Conservation (phyloP, 2,888 invertebrate genomes). For the Meghimatium bilineatum region DNA sequence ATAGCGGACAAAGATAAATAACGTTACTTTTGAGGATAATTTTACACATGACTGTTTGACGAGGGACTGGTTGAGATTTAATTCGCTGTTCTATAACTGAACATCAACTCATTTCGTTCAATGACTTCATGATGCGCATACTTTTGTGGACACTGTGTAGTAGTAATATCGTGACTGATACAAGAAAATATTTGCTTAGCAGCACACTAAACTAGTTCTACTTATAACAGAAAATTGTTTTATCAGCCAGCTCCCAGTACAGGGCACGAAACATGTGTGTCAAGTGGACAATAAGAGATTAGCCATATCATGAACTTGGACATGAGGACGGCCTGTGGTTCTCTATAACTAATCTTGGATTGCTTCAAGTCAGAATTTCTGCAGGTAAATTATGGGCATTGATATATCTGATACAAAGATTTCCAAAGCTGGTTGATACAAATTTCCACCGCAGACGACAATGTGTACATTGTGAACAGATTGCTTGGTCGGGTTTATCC, state of each 20-base stretch:
- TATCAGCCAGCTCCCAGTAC: background rate
- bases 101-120: no score
- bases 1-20: no score
- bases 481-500: background rate
- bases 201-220: background rate
- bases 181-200: background rate
- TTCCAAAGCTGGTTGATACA: background rate
- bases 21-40: no score
- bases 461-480: background rate
- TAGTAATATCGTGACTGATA: background rate
- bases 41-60: no score
- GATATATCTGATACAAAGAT: background rate
- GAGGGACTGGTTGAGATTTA: no score
- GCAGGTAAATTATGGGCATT: background rate
- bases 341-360: background rate
- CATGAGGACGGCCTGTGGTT: background rate
- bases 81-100: no score
- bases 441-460: background rate
- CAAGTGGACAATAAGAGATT: constrained; percentile 8
- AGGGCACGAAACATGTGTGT: background rate
- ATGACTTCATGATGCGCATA: background rate
- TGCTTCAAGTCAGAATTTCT: no score
- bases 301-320: background rate
- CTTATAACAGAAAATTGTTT: background rate
- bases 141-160: background rate